A percentile compares a stretch with the other conserved stretches of the same genome.
These are phyloP conservation scores for Drosophila orosa DNA, from an alignment of 1,140 invertebrate genomes.

Conservation along the genomic window DNA sequence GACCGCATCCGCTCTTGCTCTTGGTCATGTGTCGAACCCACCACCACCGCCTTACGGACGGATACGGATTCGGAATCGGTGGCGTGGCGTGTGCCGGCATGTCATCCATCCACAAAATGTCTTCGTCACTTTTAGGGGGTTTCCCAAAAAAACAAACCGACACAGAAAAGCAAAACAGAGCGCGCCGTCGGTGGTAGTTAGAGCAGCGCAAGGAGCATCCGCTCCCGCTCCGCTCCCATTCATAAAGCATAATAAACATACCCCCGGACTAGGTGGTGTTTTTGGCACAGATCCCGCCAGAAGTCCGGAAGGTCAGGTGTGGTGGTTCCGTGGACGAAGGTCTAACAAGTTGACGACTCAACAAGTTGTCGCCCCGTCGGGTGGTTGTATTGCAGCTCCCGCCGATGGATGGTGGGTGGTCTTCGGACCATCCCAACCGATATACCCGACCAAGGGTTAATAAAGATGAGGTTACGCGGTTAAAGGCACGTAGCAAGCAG, in stretches of 20 bases:
- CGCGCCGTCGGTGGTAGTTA: slow-evolving; percentile 72
- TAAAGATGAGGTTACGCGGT: slow-evolving; percentile 35
- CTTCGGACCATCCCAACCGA: neutral
- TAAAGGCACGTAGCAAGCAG: neutral
- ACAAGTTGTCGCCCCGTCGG: slow-evolving; percentile 56
- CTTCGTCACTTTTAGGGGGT: slow-evolving; percentile 80
- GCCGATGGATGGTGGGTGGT: slow-evolving; percentile 25
- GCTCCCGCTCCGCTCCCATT: slow-evolving; percentile 67
- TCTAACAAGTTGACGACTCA: slow-evolving; percentile 61
- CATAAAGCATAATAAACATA: slow-evolving; percentile 78
- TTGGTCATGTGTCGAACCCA: slow-evolving; percentile 62
- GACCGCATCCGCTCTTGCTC: slow-evolving; percentile 60
- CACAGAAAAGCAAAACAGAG: slow-evolving; percentile 73
- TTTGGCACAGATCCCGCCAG: slow-evolving; percentile 66
- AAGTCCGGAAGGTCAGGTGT: slow-evolving; percentile 58
- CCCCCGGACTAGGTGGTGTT: slow-evolving; percentile 76
- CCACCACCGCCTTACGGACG: slow-evolving; percentile 45
- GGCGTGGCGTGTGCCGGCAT: slow-evolving; percentile 75
- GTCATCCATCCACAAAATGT: slow-evolving; percentile 79
- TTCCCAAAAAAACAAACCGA: slow-evolving; percentile 61
- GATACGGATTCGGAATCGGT: slow-evolving; percentile 32
- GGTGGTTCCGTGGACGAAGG: slow-evolving; percentile 45
- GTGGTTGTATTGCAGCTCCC: slow-evolving; percentile 44
- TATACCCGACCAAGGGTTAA: slow-evolving; percentile 47
- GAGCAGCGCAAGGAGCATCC: slow-evolving; percentile 47